These are phyloP conservation scores for Xestobium rufovillosum DNA, from an alignment of 2,888 invertebrate species.

Conservation along the genomic window DNA sequence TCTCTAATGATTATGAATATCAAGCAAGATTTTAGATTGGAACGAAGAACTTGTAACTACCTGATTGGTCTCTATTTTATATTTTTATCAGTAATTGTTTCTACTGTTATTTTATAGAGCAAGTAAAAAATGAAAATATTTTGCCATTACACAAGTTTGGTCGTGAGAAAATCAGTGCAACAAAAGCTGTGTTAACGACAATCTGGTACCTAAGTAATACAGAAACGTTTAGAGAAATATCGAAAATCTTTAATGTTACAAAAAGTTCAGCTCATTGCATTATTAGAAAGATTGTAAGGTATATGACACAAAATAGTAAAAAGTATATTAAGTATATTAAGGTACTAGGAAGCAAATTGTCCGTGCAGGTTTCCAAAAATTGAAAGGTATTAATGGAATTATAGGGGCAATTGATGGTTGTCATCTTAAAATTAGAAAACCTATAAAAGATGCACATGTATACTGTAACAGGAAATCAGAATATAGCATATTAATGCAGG, in stretches of 20 bases:
- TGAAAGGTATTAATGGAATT: constrained; percentile 9
- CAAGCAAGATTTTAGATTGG: too few relatives aligned
- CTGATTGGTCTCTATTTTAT: too few relatives aligned
- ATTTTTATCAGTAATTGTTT: too few relatives aligned
- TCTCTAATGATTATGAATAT: too few relatives aligned
- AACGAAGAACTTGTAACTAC: too few relatives aligned
- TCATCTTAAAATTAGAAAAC: constrained; percentile 16
- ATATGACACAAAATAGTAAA: constrained; percentile 8
- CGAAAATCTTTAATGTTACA: constrained; percentile 11
- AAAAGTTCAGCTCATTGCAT: constrained; percentile 13
- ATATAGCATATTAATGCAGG: constrained; percentile 18
- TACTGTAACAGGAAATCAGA: constrained; percentile 20
- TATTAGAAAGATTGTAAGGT: too few relatives aligned
- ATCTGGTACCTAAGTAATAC: constrained; percentile 15
- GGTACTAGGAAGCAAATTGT: not conserved
- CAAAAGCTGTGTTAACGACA: too few relatives aligned
- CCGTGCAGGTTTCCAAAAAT: constrained; percentile 8
- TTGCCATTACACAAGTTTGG: too few relatives aligned
- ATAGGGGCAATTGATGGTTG: constrained; percentile 19
- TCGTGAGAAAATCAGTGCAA: too few relatives aligned
- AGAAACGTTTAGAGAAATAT: constrained; percentile 14
- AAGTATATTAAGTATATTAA: constrained; percentile 9
- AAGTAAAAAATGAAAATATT: too few relatives aligned
- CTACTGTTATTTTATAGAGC: too few relatives aligned
- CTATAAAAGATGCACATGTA: constrained; percentile 11